Evolutionary conservation across 2,888 invertebrate species (phyloP).

Genomic region (Zygothrica quintamaculata): DNA sequence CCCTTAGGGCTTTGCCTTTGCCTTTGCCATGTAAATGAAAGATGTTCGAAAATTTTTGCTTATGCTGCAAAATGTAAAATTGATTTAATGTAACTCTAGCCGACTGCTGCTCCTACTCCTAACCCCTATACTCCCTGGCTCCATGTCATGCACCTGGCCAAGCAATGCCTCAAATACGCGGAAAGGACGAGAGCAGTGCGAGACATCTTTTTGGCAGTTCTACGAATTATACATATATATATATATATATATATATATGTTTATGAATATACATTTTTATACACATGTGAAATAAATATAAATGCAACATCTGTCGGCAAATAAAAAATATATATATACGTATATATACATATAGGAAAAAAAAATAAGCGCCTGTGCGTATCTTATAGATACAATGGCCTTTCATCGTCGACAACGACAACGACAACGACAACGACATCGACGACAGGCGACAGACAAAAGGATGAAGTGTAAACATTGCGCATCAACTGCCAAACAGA

Average conservation of each 20-base stretch:
- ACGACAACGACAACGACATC: conserved; percentile 35
- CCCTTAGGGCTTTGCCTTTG: conserved; percentile 4
- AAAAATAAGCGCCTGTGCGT: conserved; percentile 44
- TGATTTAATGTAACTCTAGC: not conserved
- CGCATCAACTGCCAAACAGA: conserved; percentile 40
- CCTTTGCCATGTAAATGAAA: conserved; percentile 42
- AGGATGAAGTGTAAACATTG: conserved; percentile 72
- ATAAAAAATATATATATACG: too few relatives aligned
- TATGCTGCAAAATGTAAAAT: conserved; percentile 44
- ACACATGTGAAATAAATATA: conserved; percentile 21
- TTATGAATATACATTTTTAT: conserved; percentile 2
- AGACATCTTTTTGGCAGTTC: conserved; percentile 40
- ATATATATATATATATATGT: not conserved
- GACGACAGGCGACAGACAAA: conserved; percentile 55
- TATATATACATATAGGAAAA: too few relatives aligned
- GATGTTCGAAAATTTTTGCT: conserved; percentile 41
- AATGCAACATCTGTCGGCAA: conserved; percentile 66
- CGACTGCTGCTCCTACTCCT: not conserved
- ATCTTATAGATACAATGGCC: conserved; percentile 60
- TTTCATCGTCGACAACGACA: conserved; percentile 54
- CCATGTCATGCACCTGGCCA: conserved; percentile 32
- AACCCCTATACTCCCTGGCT: not conserved
- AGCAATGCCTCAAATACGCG: conserved; percentile 5
- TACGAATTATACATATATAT: conserved; percentile 47
- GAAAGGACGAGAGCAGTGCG: conserved; percentile 10